phyloP scores from a whole-genome alignment of 2,113 vertebrate genomes.

The Strix aluco region DNA sequence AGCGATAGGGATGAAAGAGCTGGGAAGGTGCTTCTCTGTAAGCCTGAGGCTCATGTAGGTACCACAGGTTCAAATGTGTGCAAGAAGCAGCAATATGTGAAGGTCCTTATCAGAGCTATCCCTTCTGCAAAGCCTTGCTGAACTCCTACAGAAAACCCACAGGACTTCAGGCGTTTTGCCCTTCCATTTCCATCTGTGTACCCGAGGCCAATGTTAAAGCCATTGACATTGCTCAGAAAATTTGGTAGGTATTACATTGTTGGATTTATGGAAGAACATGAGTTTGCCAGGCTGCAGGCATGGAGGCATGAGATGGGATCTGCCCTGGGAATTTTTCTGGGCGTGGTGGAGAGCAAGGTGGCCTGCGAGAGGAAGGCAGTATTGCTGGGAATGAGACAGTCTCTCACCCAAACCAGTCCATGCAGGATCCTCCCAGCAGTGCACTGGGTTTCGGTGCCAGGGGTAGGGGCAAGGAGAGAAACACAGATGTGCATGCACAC shows the following conservation, averaged over 20 bases:
- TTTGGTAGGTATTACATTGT: background rate
- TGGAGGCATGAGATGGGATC: background rate
- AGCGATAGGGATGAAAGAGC: background rate
- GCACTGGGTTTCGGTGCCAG: background rate
- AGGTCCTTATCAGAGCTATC: background rate
- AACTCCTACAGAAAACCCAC: background rate
- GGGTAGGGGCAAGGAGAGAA: background rate
- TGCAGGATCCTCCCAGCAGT: background rate
- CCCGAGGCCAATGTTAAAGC: background rate
- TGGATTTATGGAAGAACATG: background rate
- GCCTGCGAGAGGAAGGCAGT: background rate
- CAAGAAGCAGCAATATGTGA: background rate
- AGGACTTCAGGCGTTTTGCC: background rate
- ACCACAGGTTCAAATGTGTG: background rate
- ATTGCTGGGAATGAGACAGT: background rate
- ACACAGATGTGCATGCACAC: fast-evolving
- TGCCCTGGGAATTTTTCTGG: background rate
- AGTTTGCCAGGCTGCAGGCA: background rate
- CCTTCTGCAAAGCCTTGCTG: background rate
- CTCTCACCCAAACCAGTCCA: background rate
- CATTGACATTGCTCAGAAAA: background rate
- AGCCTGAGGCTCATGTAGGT: background rate
- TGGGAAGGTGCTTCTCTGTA: background rate
- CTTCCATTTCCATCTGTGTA: background rate
- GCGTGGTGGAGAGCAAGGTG: background rate